Evolutionary conservation across 2,797 vertebrate genomes (phyloP), one percentile per base, ranked within the genome.

Genomic region (Scomberomorus guttatus): DNA sequence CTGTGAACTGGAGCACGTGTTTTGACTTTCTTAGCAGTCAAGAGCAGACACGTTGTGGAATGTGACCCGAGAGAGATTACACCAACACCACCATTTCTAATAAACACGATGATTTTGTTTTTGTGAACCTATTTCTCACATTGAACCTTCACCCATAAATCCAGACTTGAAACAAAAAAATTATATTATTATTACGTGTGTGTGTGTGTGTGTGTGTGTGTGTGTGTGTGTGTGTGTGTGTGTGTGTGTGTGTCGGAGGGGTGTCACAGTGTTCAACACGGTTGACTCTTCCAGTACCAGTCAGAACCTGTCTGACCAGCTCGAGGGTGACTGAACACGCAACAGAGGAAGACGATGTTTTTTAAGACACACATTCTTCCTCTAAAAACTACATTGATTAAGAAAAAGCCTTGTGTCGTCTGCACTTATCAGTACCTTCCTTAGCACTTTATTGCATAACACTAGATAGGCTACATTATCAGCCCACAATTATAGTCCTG

Each of bases 11-110:
- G 34, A 72, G 71, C 14, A 34, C 46, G 62, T 86, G 83, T 65
- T 85, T 75, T 72, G 75, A 50, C 66, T 82, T 78, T 74, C 65
- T 51, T 76, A 25, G 54, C 55, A 75, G 58, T 94, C 94, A 93
- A 90, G 94, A 89, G 58, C 91, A 78, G 92, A 86, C 94, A 90
- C 44, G 94, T 90, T 80, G 62, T 85, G 94, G 93, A 95, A 96
- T 95, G 93, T 62, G 55, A 70, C 80, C 76, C 34, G 62, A 29
- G 65, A 88, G 59, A 77, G 72, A 54, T 87, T 56, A 66, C 68
- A 76, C 59, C 69, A 46, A 74, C 67, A 46, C 64, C 8, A 3
- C 69, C 13, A 63, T 77, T 82, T 81, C 42, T 73, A 20, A 83
- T 51, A 60, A 84, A 62, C 20, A 25, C 1, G 8, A 69, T 68